Conservation (phyloP, 1,140 invertebrate species). For the Druon quercuslanigerum region DNA sequence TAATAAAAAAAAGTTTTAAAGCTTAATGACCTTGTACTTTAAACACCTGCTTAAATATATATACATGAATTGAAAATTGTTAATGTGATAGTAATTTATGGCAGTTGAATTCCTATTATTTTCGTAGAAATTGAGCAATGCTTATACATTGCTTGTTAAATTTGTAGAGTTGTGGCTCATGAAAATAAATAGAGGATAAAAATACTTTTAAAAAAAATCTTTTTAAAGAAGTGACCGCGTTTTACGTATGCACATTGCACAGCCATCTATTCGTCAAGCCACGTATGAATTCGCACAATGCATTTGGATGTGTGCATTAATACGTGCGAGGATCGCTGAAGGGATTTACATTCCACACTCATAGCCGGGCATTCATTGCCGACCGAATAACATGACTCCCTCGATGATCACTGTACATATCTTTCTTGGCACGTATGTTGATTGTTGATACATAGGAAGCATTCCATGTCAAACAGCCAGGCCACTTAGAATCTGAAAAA, state of each 20-base stretch:
- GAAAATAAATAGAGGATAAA: slow-evolving; percentile 16
- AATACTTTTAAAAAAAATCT: not conserved
- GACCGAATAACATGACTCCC: slow-evolving; percentile 48
- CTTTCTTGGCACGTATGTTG: slow-evolving; percentile 38
- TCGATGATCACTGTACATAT: slow-evolving; percentile 38
- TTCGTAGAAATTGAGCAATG: not conserved
- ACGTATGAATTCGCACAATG: slow-evolving; percentile 28
- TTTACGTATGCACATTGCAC: slow-evolving; percentile 19
- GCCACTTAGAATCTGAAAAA: slow-evolving; percentile 35
- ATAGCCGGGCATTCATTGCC: slow-evolving; percentile 46
- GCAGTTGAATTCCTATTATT: too few relatives aligned
- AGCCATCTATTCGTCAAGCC: slow-evolving; percentile 16
- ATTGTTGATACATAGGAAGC: slow-evolving; percentile 30
- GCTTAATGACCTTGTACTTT: too few relatives aligned
- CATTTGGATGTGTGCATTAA: slow-evolving; percentile 39
- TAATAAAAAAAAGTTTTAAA: too few relatives aligned
- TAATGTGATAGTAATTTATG: too few relatives aligned
- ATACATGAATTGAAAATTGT: too few relatives aligned
- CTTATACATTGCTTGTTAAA: not conserved
- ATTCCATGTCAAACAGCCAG: slow-evolving; percentile 37
- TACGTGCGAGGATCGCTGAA: slow-evolving; percentile 33
- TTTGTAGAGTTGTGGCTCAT: not conserved
- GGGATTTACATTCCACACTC: slow-evolving; percentile 59
- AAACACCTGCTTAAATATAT: too few relatives aligned
- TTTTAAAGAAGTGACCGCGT: slow-evolving; percentile 11